Conservation (phyloP, 2,888 invertebrate genomes). For the Phanerotoma sp. region DNA sequence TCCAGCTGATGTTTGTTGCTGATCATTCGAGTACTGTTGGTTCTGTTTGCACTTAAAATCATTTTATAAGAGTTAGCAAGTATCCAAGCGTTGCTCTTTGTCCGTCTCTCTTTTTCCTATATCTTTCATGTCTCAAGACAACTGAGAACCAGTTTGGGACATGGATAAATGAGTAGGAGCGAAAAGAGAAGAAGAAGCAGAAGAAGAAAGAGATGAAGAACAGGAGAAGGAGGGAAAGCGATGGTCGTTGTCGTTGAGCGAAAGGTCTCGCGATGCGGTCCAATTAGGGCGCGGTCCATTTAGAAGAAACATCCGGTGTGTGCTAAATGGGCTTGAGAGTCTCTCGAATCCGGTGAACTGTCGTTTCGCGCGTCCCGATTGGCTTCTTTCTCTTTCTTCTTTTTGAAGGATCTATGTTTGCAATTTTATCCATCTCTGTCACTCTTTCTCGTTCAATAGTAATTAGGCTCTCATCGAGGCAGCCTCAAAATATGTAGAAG, state of each 20-base stretch:
- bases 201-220: background rate
- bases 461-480: constrained; percentile 29
- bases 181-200: background rate
- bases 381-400: constrained; percentile 18
- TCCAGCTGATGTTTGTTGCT: background rate
- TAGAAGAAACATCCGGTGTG: constrained; percentile 37
- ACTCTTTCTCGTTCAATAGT: constrained; percentile 31
- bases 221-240: too few species aligned
- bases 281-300: constrained; percentile 38
- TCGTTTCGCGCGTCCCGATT: constrained; percentile 26
- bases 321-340: constrained; percentile 31
- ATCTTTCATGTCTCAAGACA: constrained; percentile 28
- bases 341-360: constrained; percentile 22
- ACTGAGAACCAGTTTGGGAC: constrained; percentile 25
- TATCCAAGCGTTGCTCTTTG: background rate
- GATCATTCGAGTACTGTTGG: too few species aligned
- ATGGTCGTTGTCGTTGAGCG: constrained; percentile 23
- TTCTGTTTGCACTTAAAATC: constrained; percentile 13
- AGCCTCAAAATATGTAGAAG: constrained; percentile 7
- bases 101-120: constrained; percentile 7
- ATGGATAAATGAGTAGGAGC: constrained; percentile 10
- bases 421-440: constrained; percentile 26
- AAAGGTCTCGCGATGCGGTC: constrained; percentile 33
- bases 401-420: constrained; percentile 8
- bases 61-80: constrained; percentile 6